Conservation (phyloP, 2,888 invertebrate genomes). For the Lycaena phlaeas region DNA sequence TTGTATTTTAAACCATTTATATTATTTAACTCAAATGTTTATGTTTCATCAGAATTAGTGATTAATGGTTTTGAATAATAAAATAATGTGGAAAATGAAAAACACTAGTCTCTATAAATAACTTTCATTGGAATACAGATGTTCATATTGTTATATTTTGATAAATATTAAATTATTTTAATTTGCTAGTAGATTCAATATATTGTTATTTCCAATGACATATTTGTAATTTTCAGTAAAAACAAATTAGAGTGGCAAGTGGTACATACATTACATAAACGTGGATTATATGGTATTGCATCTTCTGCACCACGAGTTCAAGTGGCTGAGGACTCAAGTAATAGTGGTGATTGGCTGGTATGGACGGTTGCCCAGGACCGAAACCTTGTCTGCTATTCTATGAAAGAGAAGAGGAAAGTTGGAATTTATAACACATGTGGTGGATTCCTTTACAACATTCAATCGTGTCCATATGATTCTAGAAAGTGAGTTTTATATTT, state of each 20-base stretch:
- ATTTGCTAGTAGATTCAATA: too few relatives aligned
- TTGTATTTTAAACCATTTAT: too few relatives aligned
- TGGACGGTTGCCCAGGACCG: constrained; percentile 78
- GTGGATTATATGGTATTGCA: constrained; percentile 76
- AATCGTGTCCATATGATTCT: constrained; percentile 79
- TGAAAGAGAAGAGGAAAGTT: constrained; percentile 40
- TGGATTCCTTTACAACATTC: constrained; percentile 76
- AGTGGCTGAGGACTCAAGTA: constrained; percentile 8
- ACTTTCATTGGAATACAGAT: too few relatives aligned
- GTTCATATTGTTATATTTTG: too few relatives aligned
- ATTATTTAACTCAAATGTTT: too few relatives aligned
- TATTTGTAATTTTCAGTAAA: constrained; percentile 37
- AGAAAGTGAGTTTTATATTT: constrained; percentile 75
- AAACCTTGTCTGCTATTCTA: constrained; percentile 61
- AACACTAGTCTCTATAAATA: too few relatives aligned
- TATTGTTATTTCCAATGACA: too few relatives aligned
- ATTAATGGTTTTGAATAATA: too few relatives aligned
- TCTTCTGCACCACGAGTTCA: constrained; percentile 48
- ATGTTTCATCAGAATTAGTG: too few relatives aligned
- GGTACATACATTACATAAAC: constrained; percentile 67
- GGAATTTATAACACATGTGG: constrained; percentile 72
- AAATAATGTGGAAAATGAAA: too few relatives aligned
- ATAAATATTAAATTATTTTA: too few relatives aligned
- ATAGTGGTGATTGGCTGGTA: constrained; percentile 34
- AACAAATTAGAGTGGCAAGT: constrained; percentile 38